These are phyloP conservation scores for Agrotis puta DNA, from an alignment of 2,888 invertebrate species.

Conservation along the genomic window DNA sequence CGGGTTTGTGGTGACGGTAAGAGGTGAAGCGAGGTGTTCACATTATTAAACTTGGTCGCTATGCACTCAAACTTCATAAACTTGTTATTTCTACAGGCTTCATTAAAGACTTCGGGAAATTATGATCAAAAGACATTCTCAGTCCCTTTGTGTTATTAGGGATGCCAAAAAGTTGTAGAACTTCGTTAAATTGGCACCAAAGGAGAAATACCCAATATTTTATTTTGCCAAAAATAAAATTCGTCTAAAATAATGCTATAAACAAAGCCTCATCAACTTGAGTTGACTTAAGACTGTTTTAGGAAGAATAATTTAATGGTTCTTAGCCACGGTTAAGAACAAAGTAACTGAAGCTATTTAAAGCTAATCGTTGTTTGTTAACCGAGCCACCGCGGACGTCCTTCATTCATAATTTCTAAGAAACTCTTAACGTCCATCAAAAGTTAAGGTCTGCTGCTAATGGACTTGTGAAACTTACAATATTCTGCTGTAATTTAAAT, in stretches of 20 bases:
- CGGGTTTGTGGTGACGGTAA: not conserved
- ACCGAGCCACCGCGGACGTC: constrained; percentile 10
- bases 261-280: constrained; percentile 1
- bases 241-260: not conserved
- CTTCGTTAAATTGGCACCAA: not conserved
- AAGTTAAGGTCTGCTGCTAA: constrained; percentile 45
- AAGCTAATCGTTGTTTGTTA: constrained; percentile 49
- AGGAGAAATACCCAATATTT: not conserved
- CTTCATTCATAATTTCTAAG: constrained; percentile 50
- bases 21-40: constrained; percentile 47
- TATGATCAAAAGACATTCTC: constrained; percentile 63
- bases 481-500: constrained; percentile 41
- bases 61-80: constrained; percentile 71
- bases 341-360: constrained; percentile 29
- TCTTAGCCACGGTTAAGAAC: constrained; percentile 29
- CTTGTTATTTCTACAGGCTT: constrained; percentile 65
- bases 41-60: constrained; percentile 66
- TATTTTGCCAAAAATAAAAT: not conserved
- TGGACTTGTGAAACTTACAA: constrained; percentile 38
- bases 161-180: constrained; percentile 9
- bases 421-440: constrained; percentile 36
- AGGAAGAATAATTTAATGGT: constrained; percentile 15
- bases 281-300: constrained; percentile 8
- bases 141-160: constrained; percentile 38
- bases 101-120: constrained; percentile 63